phyloP scores from a whole-genome alignment of 2,113 vertebrate genomes.

The Poecile atricapillus region DNA sequence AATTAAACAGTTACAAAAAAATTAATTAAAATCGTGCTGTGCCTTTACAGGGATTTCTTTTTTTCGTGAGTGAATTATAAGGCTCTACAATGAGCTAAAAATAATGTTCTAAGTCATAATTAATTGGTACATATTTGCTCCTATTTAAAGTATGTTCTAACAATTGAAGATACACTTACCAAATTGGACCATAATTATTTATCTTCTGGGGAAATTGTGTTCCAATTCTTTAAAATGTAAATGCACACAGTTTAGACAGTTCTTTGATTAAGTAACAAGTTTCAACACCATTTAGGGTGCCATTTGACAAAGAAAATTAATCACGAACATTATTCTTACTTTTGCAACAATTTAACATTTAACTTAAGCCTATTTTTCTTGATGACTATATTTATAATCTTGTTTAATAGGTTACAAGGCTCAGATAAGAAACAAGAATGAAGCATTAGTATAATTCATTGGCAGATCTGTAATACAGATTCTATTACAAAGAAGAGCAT shows the following conservation, averaged over 20 bases:
- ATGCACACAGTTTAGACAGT: constrained; percentile 39
- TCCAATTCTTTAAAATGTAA: constrained; percentile 66
- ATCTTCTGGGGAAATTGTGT: constrained; percentile 66
- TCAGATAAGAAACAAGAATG: background rate
- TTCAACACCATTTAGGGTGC: constrained; percentile 43
- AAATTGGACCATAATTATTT: constrained; percentile 65
- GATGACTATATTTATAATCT: constrained; percentile 6
- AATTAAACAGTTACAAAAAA: constrained; percentile 47
- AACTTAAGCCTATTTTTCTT: background rate
- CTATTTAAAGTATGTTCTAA: constrained; percentile 60
- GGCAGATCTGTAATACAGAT: background rate
- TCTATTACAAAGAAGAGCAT: background rate
- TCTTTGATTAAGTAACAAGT: constrained; percentile 63
- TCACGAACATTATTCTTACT: constrained; percentile 20
- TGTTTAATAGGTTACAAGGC: background rate
- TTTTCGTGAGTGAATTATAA: constrained; percentile 41
- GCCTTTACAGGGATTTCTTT: constrained; percentile 32
- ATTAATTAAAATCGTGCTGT: constrained; percentile 54
- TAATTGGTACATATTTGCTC: constrained; percentile 65
- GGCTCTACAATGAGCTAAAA: constrained; percentile 52
- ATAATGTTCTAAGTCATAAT: constrained; percentile 68
- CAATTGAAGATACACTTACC: constrained; percentile 66
- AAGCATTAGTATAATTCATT: background rate
- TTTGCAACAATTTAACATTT: constrained; percentile 32
- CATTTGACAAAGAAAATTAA: constrained; percentile 51